A percentile compares a stretch with the other conserved stretches of the same genome.
Evolutionary conservation across 2,888 invertebrate genomes (phyloP).

Genomic region (Rhingia rostrata): DNA sequence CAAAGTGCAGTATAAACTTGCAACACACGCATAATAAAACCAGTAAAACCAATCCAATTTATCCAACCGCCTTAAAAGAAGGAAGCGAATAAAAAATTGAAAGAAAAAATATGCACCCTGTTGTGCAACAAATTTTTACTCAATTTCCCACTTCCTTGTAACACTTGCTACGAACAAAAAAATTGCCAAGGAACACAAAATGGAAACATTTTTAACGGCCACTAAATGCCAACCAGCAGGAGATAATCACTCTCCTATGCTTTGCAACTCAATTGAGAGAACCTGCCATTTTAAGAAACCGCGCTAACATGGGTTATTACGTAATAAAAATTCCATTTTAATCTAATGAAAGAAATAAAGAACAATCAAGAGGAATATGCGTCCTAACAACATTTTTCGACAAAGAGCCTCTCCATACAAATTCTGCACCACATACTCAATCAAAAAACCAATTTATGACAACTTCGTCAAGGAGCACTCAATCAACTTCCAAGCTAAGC

Average conservation of each 20-base stretch:
- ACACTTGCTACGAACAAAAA: neutral
- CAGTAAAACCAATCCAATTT: conserved; percentile 41
- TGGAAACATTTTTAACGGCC: conserved; percentile 32
- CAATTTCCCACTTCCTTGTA: neutral
- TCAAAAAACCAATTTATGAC: conserved; percentile 53
- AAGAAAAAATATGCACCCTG: conserved; percentile 18
- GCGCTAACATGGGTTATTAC: conserved; percentile 63
- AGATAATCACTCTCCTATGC: conserved; percentile 40
- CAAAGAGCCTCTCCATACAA: conserved; percentile 12
- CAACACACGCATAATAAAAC: conserved; percentile 39
- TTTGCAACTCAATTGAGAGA: neutral
- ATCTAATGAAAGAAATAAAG: conserved; percentile 50
- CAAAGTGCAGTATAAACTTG: conserved; percentile 66
- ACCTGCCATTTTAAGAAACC: conserved; percentile 36
- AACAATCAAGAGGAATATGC: neutral
- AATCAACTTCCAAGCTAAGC: conserved; percentile 68
- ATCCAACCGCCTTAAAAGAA: conserved; percentile 1
- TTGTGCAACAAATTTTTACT: conserved; percentile 54
- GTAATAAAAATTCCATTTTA: conserved; percentile 61
- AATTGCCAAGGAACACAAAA: conserved; percentile 13
- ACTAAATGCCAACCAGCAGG: conserved; percentile 59
- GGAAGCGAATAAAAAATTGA: neutral
- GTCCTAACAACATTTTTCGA: conserved; percentile 22
- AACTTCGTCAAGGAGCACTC: conserved; percentile 49
- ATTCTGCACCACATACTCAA: conserved; percentile 18